These are phyloP conservation scores for Caretta caretta DNA, from an alignment of 2,113 vertebrate genomes.

Conservation along the genomic window DNA sequence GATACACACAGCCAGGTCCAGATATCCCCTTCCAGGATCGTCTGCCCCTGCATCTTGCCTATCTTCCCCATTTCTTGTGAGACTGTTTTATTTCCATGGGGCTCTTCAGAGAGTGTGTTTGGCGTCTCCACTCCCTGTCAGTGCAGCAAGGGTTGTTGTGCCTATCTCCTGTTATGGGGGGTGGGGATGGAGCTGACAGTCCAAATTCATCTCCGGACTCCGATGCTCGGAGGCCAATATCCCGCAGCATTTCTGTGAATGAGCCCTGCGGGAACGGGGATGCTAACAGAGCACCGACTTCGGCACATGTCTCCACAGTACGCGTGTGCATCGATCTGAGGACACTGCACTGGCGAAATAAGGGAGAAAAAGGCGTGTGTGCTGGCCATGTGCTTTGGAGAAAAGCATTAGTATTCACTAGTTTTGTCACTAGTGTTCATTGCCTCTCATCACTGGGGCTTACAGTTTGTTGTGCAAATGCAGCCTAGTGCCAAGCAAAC, in stretches of 20 bases:
- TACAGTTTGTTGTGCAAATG: background rate
- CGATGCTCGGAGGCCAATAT: background rate
- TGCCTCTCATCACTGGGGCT: background rate
- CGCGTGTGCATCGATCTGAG: background rate
- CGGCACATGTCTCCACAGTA: fast-evolving
- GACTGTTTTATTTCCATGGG: background rate
- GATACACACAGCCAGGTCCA: fast-evolving
- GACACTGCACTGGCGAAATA: background rate
- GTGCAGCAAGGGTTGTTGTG: background rate
- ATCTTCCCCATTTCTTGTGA: background rate
- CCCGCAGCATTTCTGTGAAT: background rate
- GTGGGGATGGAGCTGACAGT: constrained; percentile 17
- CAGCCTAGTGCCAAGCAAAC: background rate
- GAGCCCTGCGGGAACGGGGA: background rate
- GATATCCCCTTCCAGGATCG: background rate
- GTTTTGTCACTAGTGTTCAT: background rate
- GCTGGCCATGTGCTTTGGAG: background rate
- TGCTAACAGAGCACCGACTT: fast-evolving
- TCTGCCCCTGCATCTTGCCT: background rate
- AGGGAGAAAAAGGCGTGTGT: background rate
- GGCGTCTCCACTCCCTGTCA: background rate
- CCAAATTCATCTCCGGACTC: background rate
- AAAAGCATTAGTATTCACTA: background rate
- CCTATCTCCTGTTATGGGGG: fast-evolving
- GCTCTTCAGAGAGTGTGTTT: background rate